These are phyloP conservation scores for Platycheirus rosarum DNA, from an alignment of 2,888 invertebrate species.

Conservation along the genomic window DNA sequence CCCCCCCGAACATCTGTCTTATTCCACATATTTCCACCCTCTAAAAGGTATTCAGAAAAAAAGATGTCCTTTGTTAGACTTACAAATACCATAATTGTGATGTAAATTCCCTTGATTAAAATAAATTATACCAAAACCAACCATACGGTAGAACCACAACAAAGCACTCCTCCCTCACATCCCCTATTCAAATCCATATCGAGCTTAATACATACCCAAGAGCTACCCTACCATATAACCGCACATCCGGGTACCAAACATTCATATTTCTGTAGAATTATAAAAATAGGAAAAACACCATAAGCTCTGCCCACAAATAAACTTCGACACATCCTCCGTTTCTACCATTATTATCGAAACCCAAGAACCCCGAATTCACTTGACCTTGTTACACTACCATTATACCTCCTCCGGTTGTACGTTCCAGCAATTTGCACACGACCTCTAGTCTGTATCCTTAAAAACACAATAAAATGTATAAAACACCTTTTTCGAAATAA, in stretches of 20 bases:
- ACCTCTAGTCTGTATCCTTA: not conserved
- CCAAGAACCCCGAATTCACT: constrained; percentile 47
- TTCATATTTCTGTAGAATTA: constrained; percentile 2
- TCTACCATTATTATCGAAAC: not conserved
- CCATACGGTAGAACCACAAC: not conserved
- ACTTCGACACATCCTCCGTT: not conserved
- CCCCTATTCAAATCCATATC: not conserved
- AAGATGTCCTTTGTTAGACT: too few relatives aligned
- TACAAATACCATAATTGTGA: too few relatives aligned
- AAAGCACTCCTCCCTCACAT: not conserved
- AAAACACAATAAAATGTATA: not conserved
- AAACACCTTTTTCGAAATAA: constrained; percentile 11
- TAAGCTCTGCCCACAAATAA: constrained; percentile 11
- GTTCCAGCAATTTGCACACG: not conserved
- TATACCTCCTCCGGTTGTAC: constrained; percentile 18
- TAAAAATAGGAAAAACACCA: not conserved
- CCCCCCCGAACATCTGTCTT: too few relatives aligned
- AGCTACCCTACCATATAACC: too few relatives aligned
- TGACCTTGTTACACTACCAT: constrained; percentile 53
- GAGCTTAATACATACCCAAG: not conserved
- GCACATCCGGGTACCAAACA: not conserved
- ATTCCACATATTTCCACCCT: too few relatives aligned
- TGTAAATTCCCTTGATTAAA: too few relatives aligned
- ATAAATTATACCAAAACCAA: not conserved
- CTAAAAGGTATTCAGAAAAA: too few relatives aligned